Percentiles rank a stretch among this genome's conserved stretches.
Conservation (phyloP, 1,140 invertebrate genomes). For the Araneus ventricosus region DNA sequence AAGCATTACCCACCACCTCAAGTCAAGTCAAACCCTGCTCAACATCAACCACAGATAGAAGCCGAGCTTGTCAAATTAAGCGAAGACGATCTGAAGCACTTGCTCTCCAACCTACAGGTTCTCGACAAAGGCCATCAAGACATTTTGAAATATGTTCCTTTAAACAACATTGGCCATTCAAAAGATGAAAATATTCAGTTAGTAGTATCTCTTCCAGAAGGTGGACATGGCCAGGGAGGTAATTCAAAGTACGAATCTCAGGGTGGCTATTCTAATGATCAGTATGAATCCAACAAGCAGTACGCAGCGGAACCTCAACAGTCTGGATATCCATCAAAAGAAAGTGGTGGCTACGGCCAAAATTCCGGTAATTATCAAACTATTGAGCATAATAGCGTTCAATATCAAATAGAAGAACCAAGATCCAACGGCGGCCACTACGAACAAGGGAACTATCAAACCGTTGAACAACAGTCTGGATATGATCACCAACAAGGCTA, state of each 20-base stretch:
- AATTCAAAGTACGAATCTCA: constrained; percentile 13
- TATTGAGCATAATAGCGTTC: background rate
- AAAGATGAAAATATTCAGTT: constrained; percentile 56
- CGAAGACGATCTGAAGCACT: constrained; percentile 46
- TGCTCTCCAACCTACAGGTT: constrained; percentile 56
- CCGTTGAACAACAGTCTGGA: background rate
- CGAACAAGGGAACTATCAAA: constrained; percentile 44
- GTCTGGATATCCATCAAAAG: background rate
- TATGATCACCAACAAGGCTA: constrained; percentile 48
- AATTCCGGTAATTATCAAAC: constrained; percentile 51
- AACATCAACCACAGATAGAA: constrained; percentile 52
- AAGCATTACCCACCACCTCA: background rate
- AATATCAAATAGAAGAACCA: constrained; percentile 1
- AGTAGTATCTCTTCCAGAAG: constrained; percentile 37
- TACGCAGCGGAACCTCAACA: background rate
- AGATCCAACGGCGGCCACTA: constrained; percentile 22
- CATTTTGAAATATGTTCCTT: constrained; percentile 54
- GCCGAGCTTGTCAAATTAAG: constrained; percentile 67
- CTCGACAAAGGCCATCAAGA: constrained; percentile 50
- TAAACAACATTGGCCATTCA: background rate
- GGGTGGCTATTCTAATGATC: background rate
- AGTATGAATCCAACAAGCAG: constrained; percentile 4
- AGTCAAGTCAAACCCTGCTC: background rate
- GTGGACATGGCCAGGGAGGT: background rate
- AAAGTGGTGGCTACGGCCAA: background rate